Conservation (phyloP, 2,888 invertebrate genomes). For the Latrodectus elegans region DNA sequence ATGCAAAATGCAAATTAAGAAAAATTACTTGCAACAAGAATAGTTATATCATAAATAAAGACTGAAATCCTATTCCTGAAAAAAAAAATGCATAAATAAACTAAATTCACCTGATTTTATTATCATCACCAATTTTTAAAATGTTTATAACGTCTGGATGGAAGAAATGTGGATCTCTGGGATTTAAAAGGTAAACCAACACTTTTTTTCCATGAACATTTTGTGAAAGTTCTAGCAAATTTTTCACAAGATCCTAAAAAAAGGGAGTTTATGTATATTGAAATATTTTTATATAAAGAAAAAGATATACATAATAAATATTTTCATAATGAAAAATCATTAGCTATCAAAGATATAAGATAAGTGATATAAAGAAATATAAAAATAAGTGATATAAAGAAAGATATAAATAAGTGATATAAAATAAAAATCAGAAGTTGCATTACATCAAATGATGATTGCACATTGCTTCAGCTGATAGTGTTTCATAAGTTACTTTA, state of each 20-base stretch:
- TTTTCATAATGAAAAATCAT: too few relatives aligned
- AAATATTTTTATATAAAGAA: neutral
- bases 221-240: slow-evolving; percentile 82
- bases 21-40: too few relatives aligned
- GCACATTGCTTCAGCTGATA: too few relatives aligned
- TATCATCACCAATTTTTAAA: slow-evolving; percentile 84
- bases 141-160: slow-evolving; percentile 86
- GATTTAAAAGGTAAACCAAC: slow-evolving; percentile 89
- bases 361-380: neutral
- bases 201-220: slow-evolving; percentile 91
- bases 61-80: too few relatives aligned
- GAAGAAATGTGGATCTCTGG: slow-evolving; percentile 86
- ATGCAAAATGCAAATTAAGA: too few relatives aligned
- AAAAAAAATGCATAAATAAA: too few relatives aligned
- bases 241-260: slow-evolving; percentile 80
- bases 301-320: neutral
- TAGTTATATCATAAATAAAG: too few relatives aligned
- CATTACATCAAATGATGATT: too few relatives aligned
- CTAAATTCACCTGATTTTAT: slow-evolving; percentile 72
- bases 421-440: neutral
- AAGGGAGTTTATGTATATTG: neutral
- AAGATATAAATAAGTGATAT: neutral
- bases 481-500: too few relatives aligned
- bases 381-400: neutral
- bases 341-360: neutral